A percentile compares a stretch with the other conserved stretches of the same genome.
phyloP scores from a whole-genome alignment of 2,888 invertebrate genomes.

The Papilio gigon region DNA sequence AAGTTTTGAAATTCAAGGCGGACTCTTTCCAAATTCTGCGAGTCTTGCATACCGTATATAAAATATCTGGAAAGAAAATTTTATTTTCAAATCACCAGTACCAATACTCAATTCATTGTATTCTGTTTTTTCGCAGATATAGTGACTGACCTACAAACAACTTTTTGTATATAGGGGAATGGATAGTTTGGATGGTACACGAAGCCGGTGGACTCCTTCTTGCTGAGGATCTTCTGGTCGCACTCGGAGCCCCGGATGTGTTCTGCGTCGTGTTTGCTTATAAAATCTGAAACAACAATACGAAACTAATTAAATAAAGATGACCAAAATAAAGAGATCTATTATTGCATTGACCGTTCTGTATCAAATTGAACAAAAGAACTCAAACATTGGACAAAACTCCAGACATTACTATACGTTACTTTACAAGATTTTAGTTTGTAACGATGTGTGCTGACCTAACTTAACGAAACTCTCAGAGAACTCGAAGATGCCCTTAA shows the following conservation, averaged over 20 bases:
- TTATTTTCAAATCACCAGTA: neutral
- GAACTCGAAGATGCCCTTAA: slow-evolving; percentile 99
- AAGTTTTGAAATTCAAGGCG: slow-evolving; percentile 93
- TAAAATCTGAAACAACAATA: slow-evolving; percentile 87
- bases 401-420: neutral
- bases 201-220: slow-evolving; percentile 94
- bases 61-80: slow-evolving; percentile 86
- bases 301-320: neutral
- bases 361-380: neutral
- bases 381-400: neutral
- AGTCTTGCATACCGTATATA: slow-evolving; percentile 99
- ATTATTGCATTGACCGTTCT: neutral
- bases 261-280: slow-evolving; percentile 95
- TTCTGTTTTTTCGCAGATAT: neutral
- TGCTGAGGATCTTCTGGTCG: slow-evolving; percentile 98
- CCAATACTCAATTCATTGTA: neutral
- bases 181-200: slow-evolving; percentile 99
- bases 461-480: slow-evolving; percentile 99
- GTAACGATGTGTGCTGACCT: slow-evolving; percentile 89
- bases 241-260: slow-evolving; percentile 99
- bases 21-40: slow-evolving; percentile 97
- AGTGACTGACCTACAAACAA: slow-evolving; percentile 90
- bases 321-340: neutral
- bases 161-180: slow-evolving; percentile 96
- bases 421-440: too few species aligned